Evolutionary conservation across 1,140 invertebrate species (phyloP), one percentile per base, ranked within the genome.

Genomic region (Paramacrobiotus metropolitanus): DNA sequence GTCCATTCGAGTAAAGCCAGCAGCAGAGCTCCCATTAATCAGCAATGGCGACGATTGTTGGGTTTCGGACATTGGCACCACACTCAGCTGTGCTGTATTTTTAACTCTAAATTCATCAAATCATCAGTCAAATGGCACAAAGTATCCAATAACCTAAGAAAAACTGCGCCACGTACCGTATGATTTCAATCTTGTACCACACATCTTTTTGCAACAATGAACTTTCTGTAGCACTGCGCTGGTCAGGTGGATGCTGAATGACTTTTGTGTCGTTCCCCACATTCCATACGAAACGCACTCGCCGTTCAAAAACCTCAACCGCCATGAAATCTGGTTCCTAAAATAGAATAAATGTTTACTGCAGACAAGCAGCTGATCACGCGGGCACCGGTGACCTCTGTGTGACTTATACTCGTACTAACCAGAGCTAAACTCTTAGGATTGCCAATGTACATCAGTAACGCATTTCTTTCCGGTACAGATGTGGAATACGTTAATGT

Each of bases 211-310:
- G 77, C 4, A 65, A 61, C 21, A 76, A 73, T 9, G 76, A 72
- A 62, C 79, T 74, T 28, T 79, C 77, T 30, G 75, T 79, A 67
- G 64, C 78, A 66, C 66, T 75, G 62, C 76, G 78, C 67, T 66
- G 66, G 30, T 73, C 66, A 1, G 80, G 79, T n/a, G n/a, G n/a
- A 73, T 87, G 83, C 59, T 66, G 64, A 4, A 75, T 67, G 9
- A 67, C 62, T 1, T 75, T 80, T 0, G 77, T 77, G 1, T 80
- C 82, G 24, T 80, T 82, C 9, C 85, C 85, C 1, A 83, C 75
- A 70, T 85, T 82, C 85, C 85, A 88, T 1, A 81, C 67, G 60
- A 86, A 82, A 62, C 80, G 75, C 18, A 87, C 81, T 61, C 80
- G 81, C 29, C 84, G 76, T 64, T 87, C 78, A 1, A 83, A 75